These are phyloP conservation scores for Asobara japonica DNA, from an alignment of 1,140 invertebrate species.

Conservation along the genomic window DNA sequence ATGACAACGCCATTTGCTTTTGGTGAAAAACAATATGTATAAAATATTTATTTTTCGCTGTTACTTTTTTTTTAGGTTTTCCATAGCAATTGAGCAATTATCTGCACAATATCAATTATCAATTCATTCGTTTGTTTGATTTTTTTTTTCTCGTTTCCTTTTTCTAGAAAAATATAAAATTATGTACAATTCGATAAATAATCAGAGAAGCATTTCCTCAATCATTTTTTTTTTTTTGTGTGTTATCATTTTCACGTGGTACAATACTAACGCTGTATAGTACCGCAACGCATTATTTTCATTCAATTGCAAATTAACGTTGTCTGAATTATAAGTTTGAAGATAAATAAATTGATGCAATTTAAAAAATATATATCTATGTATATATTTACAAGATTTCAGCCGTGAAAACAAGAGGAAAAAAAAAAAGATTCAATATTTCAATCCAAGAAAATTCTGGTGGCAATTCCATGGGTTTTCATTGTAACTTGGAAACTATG, in stretches of 20 bases:
- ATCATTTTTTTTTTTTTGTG: constrained; percentile 13
- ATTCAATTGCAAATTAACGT: constrained; percentile 11
- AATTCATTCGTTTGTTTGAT: constrained; percentile 28
- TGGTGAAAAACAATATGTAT: constrained; percentile 58
- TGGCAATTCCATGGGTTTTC: background rate
- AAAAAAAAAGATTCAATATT: background rate
- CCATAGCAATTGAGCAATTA: constrained; percentile 45
- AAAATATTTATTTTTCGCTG: constrained; percentile 63
- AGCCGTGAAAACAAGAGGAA: background rate
- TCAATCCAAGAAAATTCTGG: background rate
- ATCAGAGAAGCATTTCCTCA: constrained; percentile 36
- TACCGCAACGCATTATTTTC: constrained; percentile 19
- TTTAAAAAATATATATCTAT: constrained; percentile 13
- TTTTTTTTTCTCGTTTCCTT: constrained; percentile 27
- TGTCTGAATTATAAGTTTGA: background rate
- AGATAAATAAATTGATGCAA: background rate
- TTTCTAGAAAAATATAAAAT: constrained; percentile 60
- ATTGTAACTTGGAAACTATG: background rate
- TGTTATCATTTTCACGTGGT: too few species aligned
- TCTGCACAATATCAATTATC: constrained; percentile 46
- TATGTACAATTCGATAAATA: constrained; percentile 65
- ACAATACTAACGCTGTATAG: constrained; percentile 45
- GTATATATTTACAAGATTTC: constrained; percentile 4
- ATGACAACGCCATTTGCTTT: constrained; percentile 58
- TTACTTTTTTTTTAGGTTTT: constrained; percentile 40